Evolutionary conservation across 1,140 invertebrate genomes (phyloP).

Genomic region (Musca domestica): DNA sequence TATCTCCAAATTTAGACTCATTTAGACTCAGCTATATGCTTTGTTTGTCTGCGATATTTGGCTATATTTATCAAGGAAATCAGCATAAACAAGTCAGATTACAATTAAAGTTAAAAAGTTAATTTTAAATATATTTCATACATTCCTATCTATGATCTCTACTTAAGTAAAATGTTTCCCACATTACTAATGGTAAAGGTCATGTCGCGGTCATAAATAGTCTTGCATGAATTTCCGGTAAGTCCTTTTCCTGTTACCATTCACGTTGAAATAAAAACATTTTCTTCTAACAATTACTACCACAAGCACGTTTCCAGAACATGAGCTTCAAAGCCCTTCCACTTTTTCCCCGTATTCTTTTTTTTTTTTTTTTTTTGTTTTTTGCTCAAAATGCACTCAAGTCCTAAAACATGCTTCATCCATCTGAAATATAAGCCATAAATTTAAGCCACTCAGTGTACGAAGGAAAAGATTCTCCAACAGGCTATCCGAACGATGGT

Average conservation of each 20-base stretch:
- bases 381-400: too few species aligned
- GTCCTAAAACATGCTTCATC: neutral
- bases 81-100: too few species aligned
- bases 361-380: too few species aligned
- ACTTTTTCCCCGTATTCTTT: too few species aligned
- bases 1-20: too few species aligned
- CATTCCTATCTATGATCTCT: too few species aligned
- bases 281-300: neutral
- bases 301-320: slow-evolving; percentile 14
- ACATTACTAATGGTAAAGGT: neutral
- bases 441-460: slow-evolving; percentile 3
- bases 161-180: too few species aligned
- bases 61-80: too few species aligned
- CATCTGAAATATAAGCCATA: slow-evolving; percentile 14
- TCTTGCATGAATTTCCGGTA: neutral
- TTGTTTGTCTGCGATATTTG: too few species aligned
- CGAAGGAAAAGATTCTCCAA: neutral
- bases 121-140: too few species aligned
- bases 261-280: neutral
- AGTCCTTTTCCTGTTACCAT: neutral
- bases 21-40: too few species aligned
- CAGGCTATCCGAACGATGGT: neutral
- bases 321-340: neutral
- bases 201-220: slow-evolving; percentile 17
- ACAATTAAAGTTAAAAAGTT: too few species aligned